These are phyloP conservation scores for Himantopus leucocephalus DNA, from an alignment of 2,113 vertebrate species.

Conservation along the genomic window DNA sequence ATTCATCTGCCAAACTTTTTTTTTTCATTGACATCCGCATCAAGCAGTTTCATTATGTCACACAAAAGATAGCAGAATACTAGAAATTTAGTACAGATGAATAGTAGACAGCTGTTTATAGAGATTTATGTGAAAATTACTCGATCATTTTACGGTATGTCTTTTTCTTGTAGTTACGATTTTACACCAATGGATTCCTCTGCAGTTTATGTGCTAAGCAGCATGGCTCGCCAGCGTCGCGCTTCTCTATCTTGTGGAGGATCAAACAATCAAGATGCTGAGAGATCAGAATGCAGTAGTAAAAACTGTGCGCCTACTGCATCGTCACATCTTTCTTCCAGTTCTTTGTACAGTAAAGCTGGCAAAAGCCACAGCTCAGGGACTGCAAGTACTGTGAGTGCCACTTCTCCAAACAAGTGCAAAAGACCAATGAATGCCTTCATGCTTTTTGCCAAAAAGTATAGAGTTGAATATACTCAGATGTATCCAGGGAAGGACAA, in stretches of 20 bases:
- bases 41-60: neutral
- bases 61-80: neutral
- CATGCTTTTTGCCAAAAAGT: slow-evolving; percentile 99
- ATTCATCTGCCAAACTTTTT: neutral
- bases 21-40: neutral
- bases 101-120: neutral
- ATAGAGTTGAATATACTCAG: slow-evolving; percentile 98
- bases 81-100: neutral
- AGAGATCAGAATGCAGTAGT: slow-evolving; percentile 83
- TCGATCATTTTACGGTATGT: neutral
- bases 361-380: slow-evolving; percentile 89
- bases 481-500: slow-evolving; percentile 99
- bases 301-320: slow-evolving; percentile 77
- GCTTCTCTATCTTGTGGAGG: slow-evolving; percentile 89
- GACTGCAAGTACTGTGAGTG: slow-evolving; percentile 82
- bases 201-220: slow-evolving; percentile 97
- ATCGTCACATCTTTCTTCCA: slow-evolving; percentile 81
- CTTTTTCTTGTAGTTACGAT: slow-evolving; percentile 82
- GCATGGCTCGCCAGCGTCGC: slow-evolving; percentile 96
- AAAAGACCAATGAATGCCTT: slow-evolving; percentile 99
- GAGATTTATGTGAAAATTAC: neutral
- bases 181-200: slow-evolving; percentile 98
- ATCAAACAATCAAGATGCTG: slow-evolving; percentile 84
- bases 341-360: slow-evolving; percentile 81
- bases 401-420: slow-evolving; percentile 93